phyloP scores from a whole-genome alignment of 2,888 invertebrate species.

The Caenorhabditis plicata region DNA sequence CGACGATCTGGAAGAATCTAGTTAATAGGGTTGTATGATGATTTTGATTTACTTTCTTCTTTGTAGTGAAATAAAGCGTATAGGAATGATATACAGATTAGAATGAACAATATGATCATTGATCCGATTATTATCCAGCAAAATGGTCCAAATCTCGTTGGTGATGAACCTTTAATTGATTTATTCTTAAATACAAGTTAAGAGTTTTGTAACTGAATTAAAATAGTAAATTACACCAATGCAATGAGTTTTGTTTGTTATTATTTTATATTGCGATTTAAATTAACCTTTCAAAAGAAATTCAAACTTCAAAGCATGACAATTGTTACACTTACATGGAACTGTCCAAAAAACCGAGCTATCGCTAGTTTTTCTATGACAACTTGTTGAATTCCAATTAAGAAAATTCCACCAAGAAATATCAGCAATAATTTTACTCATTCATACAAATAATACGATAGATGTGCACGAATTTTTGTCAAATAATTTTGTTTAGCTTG shows the following conservation, averaged over 20 bases:
- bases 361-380: conserved; percentile 47
- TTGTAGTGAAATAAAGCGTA: conserved; percentile 41
- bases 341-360: conserved; percentile 59
- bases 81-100: conserved; percentile 15
- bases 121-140: conserved; percentile 46
- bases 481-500: conserved; percentile 15
- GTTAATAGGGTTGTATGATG: neutral
- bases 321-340: conserved; percentile 57
- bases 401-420: conserved; percentile 63
- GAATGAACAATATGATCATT: conserved; percentile 22
- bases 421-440: conserved; percentile 49
- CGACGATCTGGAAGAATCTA: conserved; percentile 24
- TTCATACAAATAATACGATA: neutral
- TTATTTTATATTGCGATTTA: too few relatives aligned
- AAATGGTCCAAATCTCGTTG: conserved; percentile 36
- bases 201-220: too few relatives aligned
- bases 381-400: conserved; percentile 60
- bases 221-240: neutral
- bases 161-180: too few relatives aligned
- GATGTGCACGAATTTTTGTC: neutral
- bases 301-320: neutral
- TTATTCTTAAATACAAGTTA: too few relatives aligned
- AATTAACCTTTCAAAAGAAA: neutral
- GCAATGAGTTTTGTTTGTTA: too few relatives aligned
- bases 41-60: conserved; percentile 41